These are phyloP conservation scores for Idaea dimidiata DNA, from an alignment of 2,888 invertebrate genomes.

Conservation along the genomic window DNA sequence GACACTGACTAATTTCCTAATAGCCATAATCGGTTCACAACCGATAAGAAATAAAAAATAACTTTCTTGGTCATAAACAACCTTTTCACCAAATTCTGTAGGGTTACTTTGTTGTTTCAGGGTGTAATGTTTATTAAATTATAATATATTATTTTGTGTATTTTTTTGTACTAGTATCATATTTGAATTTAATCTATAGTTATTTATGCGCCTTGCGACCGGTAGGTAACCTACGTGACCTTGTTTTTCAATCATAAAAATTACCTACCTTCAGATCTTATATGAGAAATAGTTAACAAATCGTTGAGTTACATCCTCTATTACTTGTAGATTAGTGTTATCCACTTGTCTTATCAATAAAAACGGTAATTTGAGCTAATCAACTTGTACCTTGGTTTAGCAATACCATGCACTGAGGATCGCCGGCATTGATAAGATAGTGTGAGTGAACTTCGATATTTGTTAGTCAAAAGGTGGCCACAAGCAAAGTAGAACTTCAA, in stretches of 20 bases:
- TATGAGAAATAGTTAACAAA: not conserved
- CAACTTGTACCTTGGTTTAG: not conserved
- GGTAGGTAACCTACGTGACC: not conserved
- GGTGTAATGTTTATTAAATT: no score
- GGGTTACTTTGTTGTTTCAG: no score
- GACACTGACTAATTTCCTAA: no score
- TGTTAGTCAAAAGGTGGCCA: not conserved
- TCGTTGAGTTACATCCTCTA: not conserved
- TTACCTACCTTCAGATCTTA: not conserved
- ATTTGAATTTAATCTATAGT: not conserved
- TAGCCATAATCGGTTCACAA: no score
- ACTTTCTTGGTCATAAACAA: no score
- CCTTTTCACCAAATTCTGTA: no score
- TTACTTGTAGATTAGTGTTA: not conserved
- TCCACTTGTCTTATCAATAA: not conserved
- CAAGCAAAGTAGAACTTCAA: not conserved
- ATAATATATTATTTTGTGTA: not conserved
- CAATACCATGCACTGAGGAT: not conserved
- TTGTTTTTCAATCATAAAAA: not conserved
- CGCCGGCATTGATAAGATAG: conserved; percentile 4
- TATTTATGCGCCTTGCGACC: not conserved
- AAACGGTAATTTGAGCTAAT: not conserved
- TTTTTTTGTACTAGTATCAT: not conserved
- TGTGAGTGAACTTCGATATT: not conserved
- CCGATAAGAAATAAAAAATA: no score